phyloP scores from a whole-genome alignment of 1,140 invertebrate species.

The Platorchestia sp. region DNA sequence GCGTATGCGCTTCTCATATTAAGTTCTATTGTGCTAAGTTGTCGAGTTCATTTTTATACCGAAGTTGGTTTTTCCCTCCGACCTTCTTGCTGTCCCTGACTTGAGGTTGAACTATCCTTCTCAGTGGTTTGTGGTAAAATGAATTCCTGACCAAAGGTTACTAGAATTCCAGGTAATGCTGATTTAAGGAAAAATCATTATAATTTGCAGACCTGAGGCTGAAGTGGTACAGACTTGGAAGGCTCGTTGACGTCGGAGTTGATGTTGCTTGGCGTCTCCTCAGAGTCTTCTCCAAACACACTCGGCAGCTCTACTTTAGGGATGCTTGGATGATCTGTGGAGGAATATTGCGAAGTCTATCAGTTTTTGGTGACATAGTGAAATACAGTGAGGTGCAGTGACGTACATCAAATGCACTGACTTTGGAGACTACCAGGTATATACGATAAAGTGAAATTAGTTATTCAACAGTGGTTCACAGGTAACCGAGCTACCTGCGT shows the following conservation, averaged over 20 bases:
- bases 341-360: neutral
- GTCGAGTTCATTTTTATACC: too few relatives aligned
- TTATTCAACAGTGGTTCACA: too few relatives aligned
- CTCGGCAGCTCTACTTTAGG: slow-evolving; percentile 2
- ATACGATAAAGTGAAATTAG: too few relatives aligned
- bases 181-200: neutral
- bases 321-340: neutral
- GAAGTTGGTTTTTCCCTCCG: too few relatives aligned
- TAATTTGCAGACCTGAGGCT: neutral
- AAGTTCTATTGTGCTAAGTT: neutral
- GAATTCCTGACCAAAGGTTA: too few relatives aligned
- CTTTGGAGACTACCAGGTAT: too few relatives aligned
- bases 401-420: too few relatives aligned
- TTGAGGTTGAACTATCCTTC: neutral
- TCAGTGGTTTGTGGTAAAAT: neutral
- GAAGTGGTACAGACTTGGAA: neutral
- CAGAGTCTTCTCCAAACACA: neutral
- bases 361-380: too few relatives aligned
- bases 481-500: too few relatives aligned
- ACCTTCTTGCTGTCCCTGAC: neutral
- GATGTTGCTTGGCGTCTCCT: neutral
- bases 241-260: neutral
- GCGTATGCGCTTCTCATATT: neutral
- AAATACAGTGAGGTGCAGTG: neutral
- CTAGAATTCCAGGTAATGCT: too few relatives aligned